phyloP scores from a whole-genome alignment of 1,140 invertebrate species.

The Procambarus clarkii region DNA sequence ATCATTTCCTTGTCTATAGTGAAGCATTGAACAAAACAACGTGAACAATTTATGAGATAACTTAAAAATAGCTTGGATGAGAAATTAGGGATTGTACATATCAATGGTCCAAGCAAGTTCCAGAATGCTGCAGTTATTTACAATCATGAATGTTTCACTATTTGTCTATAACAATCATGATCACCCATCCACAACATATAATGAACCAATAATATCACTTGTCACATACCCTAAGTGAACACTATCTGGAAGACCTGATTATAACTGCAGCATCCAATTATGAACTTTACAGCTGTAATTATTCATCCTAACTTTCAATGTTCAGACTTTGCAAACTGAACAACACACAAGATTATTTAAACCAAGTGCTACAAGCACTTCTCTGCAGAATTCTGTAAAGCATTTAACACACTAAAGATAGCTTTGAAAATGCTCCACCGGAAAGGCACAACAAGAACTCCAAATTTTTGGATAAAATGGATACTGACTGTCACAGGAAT shows the following conservation, averaged over 20 bases:
- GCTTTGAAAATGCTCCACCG: slow-evolving; percentile 28
- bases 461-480: slow-evolving; percentile 28
- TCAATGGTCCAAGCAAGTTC: not conserved
- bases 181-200: not conserved
- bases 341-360: not conserved
- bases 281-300: not conserved
- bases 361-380: not conserved
- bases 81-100: not conserved
- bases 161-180: not conserved
- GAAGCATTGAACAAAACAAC: not conserved
- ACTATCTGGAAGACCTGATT: slow-evolving; percentile 8
- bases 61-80: not conserved
- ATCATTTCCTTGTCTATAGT: not conserved
- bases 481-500: not conserved
- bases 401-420: slow-evolving; percentile 24
- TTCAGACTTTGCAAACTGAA: not conserved
- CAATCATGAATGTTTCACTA: not conserved
- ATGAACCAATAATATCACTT: not conserved
- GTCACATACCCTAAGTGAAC: not conserved
- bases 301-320: not conserved
- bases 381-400: not conserved
- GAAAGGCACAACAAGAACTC: slow-evolving; percentile 50
- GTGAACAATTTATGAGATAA: too few species aligned
- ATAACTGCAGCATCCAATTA: not conserved
- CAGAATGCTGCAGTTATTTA: not conserved